A percentile compares a stretch with the other conserved stretches of the same genome.
These are phyloP conservation scores for Calycopis cecrops DNA, from an alignment of 1,140 invertebrate species.

Conservation along the genomic window DNA sequence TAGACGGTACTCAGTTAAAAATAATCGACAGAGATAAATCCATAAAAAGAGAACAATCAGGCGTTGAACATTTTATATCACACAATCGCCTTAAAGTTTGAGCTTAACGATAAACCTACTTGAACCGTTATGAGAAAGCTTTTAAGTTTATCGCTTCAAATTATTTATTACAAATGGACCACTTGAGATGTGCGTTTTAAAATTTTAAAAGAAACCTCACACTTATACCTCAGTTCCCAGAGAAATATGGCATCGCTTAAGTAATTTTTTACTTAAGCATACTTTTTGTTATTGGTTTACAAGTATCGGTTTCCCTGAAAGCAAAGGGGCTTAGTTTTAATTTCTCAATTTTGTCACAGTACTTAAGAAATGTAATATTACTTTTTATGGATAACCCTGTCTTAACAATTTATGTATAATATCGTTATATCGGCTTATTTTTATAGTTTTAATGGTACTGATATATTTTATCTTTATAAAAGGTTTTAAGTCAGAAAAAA, in stretches of 20 bases:
- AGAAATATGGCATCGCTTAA: slow-evolving; percentile 34
- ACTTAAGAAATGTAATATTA: too few species aligned
- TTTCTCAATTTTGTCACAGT: too few species aligned
- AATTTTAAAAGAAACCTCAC: slow-evolving; percentile 30
- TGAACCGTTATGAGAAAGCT: slow-evolving; percentile 55
- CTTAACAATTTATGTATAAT: background rate
- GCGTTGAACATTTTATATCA: slow-evolving; percentile 11
- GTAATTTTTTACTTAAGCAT: background rate
- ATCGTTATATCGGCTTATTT: background rate
- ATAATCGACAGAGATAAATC: too few species aligned
- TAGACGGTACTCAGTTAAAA: too few species aligned
- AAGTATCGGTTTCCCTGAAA: background rate
- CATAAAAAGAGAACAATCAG: background rate
- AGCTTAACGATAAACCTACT: slow-evolving; percentile 31
- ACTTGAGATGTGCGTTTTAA: slow-evolving; percentile 36
- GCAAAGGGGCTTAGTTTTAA: background rate
- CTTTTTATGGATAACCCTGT: background rate
- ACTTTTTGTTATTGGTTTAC: slow-evolving; percentile 4
- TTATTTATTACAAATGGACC: slow-evolving; percentile 64
- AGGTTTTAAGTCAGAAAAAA: too few species aligned
- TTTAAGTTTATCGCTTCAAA: slow-evolving; percentile 63
- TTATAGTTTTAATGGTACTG: background rate
- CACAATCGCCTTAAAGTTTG: slow-evolving; percentile 38
- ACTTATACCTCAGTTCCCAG: slow-evolving; percentile 37
- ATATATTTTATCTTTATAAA: too few species aligned